Conservation (phyloP, 2,113 vertebrate genomes). For the Zosterops borbonicus region DNA sequence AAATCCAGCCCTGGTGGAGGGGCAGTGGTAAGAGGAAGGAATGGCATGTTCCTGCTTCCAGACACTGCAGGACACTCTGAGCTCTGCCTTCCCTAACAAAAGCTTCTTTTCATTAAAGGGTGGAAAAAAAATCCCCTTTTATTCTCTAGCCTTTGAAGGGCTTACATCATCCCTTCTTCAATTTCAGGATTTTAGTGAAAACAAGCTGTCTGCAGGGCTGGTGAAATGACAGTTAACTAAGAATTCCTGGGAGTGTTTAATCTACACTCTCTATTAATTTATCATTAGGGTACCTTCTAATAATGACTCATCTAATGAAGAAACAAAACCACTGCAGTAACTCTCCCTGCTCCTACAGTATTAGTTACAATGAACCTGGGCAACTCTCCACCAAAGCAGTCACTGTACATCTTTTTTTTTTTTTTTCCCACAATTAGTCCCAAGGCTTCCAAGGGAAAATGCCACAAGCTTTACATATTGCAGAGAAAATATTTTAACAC, state of each 20-base stretch:
- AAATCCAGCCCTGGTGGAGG: neutral
- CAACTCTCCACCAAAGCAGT: neutral
- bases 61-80: neutral
- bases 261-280: neutral
- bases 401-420: neutral
- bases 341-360: neutral
- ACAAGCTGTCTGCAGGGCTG: conserved; percentile 45
- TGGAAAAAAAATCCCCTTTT: neutral
- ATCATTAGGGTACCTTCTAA: neutral
- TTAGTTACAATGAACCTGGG: neutral
- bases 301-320: neutral
- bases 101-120: conserved; percentile 59
- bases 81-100: conserved; percentile 53
- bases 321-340: neutral
- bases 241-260: conserved; percentile 36
- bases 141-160: conserved; percentile 39
- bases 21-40: neutral
- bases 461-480: accelerated
- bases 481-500: neutral
- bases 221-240: conserved; percentile 30
- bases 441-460: neutral
- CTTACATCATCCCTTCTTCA: conserved; percentile 62
- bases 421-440: neutral
- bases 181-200: conserved; percentile 55
- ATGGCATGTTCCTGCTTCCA: neutral